phyloP scores from a whole-genome alignment of 2,797 vertebrate species.

The Limnodromus scolopaceus region DNA sequence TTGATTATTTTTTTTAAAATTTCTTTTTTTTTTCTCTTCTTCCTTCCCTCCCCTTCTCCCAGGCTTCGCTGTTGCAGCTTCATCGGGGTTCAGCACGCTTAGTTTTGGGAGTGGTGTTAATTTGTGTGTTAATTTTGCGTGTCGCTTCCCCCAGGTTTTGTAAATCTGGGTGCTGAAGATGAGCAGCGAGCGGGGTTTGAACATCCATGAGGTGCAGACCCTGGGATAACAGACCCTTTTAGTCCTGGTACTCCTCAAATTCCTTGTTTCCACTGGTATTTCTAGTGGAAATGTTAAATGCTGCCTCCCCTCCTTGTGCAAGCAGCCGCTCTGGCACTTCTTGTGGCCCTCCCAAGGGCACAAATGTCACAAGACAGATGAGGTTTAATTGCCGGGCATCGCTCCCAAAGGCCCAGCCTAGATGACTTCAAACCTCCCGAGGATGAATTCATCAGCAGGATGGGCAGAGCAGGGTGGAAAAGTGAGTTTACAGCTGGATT shows the following conservation, averaged over 20 bases:
- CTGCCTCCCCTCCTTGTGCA: background rate
- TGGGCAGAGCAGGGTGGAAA: background rate
- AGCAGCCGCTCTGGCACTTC: background rate
- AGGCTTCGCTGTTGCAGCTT: background rate
- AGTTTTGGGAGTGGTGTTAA: background rate
- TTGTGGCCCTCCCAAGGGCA: background rate
- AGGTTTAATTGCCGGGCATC: background rate
- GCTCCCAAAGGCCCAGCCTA: background rate
- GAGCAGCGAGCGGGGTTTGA: background rate
- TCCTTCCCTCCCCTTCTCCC: background rate
- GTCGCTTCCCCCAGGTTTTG: fast-evolving
- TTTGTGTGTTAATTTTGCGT: fast-evolving
- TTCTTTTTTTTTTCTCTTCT: background rate
- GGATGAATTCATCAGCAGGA: background rate
- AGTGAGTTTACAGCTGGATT: background rate
- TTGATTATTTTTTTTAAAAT: too few species aligned
- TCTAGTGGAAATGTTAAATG: background rate
- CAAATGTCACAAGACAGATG: background rate
- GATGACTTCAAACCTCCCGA: background rate
- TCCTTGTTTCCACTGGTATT: background rate
- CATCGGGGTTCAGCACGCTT: fast-evolving
- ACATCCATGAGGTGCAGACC: background rate
- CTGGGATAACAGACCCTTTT: background rate
- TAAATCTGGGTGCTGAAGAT: background rate
- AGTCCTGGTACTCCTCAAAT: background rate